Evolutionary conservation across 2,797 vertebrate genomes (phyloP).

Genomic region (Chaetodon trifasciatus): DNA sequence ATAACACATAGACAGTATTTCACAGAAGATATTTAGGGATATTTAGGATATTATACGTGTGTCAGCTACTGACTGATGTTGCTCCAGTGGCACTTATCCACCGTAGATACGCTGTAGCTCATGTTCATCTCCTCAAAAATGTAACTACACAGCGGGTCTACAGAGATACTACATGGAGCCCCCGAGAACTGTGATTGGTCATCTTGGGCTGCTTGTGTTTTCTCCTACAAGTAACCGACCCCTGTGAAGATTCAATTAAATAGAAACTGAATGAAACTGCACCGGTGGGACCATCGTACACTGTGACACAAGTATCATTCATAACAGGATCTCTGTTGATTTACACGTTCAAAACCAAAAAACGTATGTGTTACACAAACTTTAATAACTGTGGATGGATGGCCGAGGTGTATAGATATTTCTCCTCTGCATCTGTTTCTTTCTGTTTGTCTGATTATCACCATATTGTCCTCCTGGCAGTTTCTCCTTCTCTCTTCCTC

Average conservation of each 20-base stretch:
- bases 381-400: neutral
- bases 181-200: too few species aligned
- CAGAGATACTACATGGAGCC: neutral
- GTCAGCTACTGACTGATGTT: neutral
- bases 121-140: too few species aligned
- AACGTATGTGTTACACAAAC: neutral
- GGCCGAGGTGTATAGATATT: neutral
- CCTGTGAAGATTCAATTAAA: too few species aligned
- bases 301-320: neutral
- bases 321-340: neutral
- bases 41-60: neutral
- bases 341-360: neutral
- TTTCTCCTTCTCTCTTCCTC: conserved; percentile 5
- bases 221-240: too few species aligned
- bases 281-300: neutral
- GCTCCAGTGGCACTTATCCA: neutral
- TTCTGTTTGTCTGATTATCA: conserved; percentile 37
- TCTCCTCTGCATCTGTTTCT: conserved; percentile 22
- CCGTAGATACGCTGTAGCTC: too few species aligned
- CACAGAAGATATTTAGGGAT: neutral
- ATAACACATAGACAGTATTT: neutral
- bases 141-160: neutral
- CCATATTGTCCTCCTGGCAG: neutral
- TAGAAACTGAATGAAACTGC: too few species aligned
- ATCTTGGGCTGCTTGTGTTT: too few species aligned